Percentiles rank a stretch among this genome's conserved stretches.
Evolutionary conservation across 2,888 invertebrate genomes (phyloP).

Genomic region (Masnerella sp.): DNA sequence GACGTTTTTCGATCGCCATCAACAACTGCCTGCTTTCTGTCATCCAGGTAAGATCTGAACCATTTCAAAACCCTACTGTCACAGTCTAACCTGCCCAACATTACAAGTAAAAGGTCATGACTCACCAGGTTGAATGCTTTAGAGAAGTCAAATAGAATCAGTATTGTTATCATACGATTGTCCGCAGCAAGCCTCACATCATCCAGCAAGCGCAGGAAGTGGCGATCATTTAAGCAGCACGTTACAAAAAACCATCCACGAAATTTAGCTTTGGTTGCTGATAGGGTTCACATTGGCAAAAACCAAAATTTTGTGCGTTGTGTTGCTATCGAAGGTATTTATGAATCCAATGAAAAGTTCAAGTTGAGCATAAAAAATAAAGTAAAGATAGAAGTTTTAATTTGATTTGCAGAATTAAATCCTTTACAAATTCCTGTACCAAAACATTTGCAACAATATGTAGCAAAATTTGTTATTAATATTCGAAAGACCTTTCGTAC

Average conservation of each 20-base stretch:
- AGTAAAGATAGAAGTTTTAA: too few species aligned
- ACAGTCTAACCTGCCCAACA: background rate
- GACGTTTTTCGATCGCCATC: background rate
- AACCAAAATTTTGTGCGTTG: too few species aligned
- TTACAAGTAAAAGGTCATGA: background rate
- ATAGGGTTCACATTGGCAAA: too few species aligned
- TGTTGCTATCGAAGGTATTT: too few species aligned
- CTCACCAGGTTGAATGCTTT: background rate
- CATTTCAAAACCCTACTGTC: background rate
- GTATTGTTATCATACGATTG: background rate
- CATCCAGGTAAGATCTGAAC: background rate
- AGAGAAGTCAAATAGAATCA: background rate
- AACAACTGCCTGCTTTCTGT: background rate
- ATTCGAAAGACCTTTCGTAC: background rate
- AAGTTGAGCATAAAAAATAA: too few species aligned
- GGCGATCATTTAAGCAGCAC: too few species aligned
- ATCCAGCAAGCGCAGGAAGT: background rate
- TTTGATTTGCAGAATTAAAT: too few species aligned
- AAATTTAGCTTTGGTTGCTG: too few species aligned
- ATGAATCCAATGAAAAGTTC: too few species aligned
- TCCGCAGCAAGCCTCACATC: background rate
- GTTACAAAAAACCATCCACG: too few species aligned
- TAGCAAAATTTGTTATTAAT: background rate
- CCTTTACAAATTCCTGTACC: background rate
- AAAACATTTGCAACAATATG: background rate